Evolutionary conservation across 2,113 vertebrate species (phyloP).

Genomic region (Corvus moneduloides): DNA sequence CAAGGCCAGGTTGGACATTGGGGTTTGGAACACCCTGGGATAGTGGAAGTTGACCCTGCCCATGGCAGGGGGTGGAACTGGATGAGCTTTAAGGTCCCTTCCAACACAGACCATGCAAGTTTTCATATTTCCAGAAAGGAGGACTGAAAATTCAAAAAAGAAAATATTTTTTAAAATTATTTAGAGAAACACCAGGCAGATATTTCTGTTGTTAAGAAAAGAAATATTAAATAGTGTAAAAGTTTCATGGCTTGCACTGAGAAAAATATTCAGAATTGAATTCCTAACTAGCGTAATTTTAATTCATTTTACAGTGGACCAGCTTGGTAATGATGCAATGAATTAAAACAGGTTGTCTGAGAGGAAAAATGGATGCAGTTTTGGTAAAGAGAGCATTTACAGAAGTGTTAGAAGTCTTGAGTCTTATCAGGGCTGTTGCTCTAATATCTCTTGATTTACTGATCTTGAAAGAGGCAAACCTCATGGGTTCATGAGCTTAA

Average conservation of each 20-base stretch:
- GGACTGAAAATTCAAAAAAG: neutral
- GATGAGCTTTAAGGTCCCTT: neutral
- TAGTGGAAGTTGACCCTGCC: accelerated
- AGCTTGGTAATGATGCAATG: conserved; percentile 60
- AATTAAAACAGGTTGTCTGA: conserved; percentile 57
- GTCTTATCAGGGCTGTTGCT: conserved; percentile 46
- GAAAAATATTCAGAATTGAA: neutral
- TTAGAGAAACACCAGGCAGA: neutral
- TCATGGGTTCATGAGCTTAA: conserved; percentile 11
- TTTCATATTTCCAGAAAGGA: neutral
- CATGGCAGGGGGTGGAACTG: accelerated
- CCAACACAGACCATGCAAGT: neutral
- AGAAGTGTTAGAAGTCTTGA: conserved; percentile 41
- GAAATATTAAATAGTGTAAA: neutral
- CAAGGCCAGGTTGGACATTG: accelerated
- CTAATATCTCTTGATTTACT: conserved; percentile 61
- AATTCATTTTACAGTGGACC: conserved; percentile 40
- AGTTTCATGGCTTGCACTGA: neutral
- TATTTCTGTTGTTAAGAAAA: neutral
- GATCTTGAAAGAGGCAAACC: conserved; percentile 44
- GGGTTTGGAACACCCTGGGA: accelerated
- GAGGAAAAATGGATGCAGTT: conserved; percentile 48
- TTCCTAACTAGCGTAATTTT: neutral
- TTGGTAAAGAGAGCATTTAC: conserved; percentile 58
- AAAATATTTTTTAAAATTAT: accelerated